phyloP scores from a whole-genome alignment of 2,113 vertebrate species.

The Ibidorhyncha struthersii region DNA sequence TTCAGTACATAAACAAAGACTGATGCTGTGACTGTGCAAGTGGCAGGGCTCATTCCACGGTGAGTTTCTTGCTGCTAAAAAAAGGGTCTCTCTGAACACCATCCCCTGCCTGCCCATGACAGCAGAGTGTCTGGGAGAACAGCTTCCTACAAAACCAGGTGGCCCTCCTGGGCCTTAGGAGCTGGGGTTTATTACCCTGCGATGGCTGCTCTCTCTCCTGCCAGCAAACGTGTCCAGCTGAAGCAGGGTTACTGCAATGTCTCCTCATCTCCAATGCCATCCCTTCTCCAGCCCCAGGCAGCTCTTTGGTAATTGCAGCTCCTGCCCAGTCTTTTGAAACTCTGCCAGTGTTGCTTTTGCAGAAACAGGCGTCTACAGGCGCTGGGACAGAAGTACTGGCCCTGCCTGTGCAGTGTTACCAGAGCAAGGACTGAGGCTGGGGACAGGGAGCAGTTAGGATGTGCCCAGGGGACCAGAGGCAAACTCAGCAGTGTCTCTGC shows the following conservation, averaged over 20 bases:
- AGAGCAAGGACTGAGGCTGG: not conserved
- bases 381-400: not conserved
- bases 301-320: not conserved
- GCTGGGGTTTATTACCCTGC: not conserved
- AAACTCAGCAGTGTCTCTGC: not conserved
- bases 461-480: not conserved
- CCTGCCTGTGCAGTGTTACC: not conserved
- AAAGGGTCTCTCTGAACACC: not conserved
- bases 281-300: not conserved
- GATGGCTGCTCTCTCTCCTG: not conserved
- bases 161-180: not conserved
- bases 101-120: not conserved
- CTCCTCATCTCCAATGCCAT: not conserved
- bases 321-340: not conserved
- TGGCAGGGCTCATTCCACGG: not conserved
- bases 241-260: not conserved
- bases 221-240: not conserved
- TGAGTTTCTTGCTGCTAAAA: not conserved
- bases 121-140: not conserved
- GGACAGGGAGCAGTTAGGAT: not conserved
- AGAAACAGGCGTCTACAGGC: not conserved
- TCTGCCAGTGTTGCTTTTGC: not conserved
- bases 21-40: conserved; percentile 45
- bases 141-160: not conserved
- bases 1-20: conserved; percentile 31